Evolutionary conservation across 2,888 invertebrate species (phyloP).

Genomic region (Conus canariensis): DNA sequence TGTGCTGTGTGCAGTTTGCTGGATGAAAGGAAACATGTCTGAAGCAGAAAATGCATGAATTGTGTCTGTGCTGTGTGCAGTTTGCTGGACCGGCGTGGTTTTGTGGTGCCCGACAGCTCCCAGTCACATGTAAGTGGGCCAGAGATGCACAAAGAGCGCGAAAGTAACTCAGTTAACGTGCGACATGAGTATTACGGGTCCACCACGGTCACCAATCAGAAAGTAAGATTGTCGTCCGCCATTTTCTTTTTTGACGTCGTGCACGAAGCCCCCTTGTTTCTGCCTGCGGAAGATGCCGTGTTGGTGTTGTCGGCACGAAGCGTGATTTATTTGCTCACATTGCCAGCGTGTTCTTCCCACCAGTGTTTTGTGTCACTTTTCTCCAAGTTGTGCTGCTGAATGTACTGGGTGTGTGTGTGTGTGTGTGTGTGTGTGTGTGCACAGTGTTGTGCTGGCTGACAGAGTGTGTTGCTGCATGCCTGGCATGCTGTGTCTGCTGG

Average conservation of each 20-base stretch:
- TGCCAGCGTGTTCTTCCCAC: no score
- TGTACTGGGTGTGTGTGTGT: no score
- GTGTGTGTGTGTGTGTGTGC: no score
- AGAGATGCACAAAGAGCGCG: slow-evolving; percentile 61
- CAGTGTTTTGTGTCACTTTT: no score
- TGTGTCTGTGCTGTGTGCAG: slow-evolving; percentile 52
- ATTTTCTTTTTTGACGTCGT: background rate
- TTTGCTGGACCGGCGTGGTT: slow-evolving; percentile 73
- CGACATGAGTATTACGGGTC: slow-evolving; percentile 76
- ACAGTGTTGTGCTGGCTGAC: no score
- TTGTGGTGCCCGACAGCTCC: slow-evolving; percentile 69
- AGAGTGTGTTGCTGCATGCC: no score
- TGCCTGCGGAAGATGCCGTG: background rate
- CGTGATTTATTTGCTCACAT: no score
- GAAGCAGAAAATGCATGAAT: no score
- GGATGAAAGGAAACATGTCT: slow-evolving; percentile 39
- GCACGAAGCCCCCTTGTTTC: background rate
- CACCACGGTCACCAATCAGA: slow-evolving; percentile 69
- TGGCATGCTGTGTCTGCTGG: no score
- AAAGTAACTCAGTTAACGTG: slow-evolving; percentile 69
- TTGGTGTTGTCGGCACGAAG: background rate
- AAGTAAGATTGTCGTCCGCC: slow-evolving; percentile 47
- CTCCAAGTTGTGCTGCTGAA: no score
- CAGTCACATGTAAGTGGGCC: slow-evolving; percentile 60
- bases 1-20: slow-evolving; percentile 63